phyloP scores from a whole-genome alignment of 1,140 invertebrate species.

The Drusus annulatus region DNA sequence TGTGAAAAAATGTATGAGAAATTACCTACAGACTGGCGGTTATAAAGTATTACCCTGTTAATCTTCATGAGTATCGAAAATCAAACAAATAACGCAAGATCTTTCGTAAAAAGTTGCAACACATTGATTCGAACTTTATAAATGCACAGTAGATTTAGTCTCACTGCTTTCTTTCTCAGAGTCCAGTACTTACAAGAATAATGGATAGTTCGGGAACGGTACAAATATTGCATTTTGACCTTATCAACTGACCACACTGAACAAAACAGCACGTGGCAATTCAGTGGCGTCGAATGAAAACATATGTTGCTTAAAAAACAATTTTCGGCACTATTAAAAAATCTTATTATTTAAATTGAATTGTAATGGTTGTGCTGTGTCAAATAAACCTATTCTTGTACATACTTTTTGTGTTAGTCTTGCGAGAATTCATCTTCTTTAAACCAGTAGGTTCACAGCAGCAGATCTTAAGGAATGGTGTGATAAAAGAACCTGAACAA shows the following conservation, averaged over 20 bases:
- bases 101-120: background rate
- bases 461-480: no score
- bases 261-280: constrained; percentile 35
- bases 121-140: background rate
- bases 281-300: background rate
- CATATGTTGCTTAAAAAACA: no score
- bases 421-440: no score
- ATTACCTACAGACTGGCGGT: constrained; percentile 42
- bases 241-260: constrained; percentile 41
- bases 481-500: no score
- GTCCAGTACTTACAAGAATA: background rate
- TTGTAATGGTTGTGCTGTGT: no score
- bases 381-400: no score
- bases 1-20: constrained; percentile 49
- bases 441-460: no score
- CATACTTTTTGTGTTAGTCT: no score
- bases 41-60: background rate
- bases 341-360: no score
- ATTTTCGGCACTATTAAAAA: no score
- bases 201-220: background rate
- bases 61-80: no score
- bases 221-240: constrained; percentile 47
- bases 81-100: background rate
- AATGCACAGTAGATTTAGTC: no score
- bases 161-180: background rate